Conservation (phyloP, 2,797 vertebrate genomes). For the Gymnoscopelus braueri region DNA sequence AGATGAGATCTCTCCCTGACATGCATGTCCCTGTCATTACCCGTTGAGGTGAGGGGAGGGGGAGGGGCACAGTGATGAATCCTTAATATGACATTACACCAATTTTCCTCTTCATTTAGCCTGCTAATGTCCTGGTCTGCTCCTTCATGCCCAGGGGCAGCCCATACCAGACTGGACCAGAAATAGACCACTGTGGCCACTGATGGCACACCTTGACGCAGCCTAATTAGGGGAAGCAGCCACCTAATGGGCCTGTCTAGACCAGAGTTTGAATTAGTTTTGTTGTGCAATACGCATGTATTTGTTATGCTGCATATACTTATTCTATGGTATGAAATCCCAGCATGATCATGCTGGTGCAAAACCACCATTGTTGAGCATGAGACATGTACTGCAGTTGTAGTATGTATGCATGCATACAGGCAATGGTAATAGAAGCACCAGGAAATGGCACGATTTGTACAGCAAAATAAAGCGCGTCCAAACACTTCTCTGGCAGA, state of each 20-base stretch:
- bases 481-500: too few relatives aligned
- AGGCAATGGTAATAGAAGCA: too few relatives aligned
- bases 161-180: slow-evolving; percentile 85
- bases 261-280: slow-evolving; percentile 67
- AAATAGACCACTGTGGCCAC: slow-evolving; percentile 79
- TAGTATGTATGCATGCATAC: too few relatives aligned
- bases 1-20: slow-evolving; percentile 79
- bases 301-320: not conserved
- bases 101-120: slow-evolving; percentile 99
- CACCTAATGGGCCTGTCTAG: slow-evolving; percentile 80
- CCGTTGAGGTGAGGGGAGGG: slow-evolving; percentile 79
- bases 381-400: too few relatives aligned
- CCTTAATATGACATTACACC: slow-evolving; percentile 99
- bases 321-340: too few relatives aligned
- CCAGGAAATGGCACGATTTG: too few relatives aligned
- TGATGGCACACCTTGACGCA: slow-evolving; percentile 82
- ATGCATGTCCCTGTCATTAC: slow-evolving; percentile 79
- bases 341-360: too few relatives aligned
- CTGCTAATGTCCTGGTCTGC: slow-evolving; percentile 91
- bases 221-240: slow-evolving; percentile 81
- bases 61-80: slow-evolving; percentile 93
- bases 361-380: too few relatives aligned
- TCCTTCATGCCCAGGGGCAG: slow-evolving; percentile 81
- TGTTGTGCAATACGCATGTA: slow-evolving; percentile 14
- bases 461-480: too few relatives aligned